Percentiles rank a stretch among this genome's conserved stretches.
phyloP scores from a whole-genome alignment of 2,888 invertebrate species.

The Muschampia plurimacula region DNA sequence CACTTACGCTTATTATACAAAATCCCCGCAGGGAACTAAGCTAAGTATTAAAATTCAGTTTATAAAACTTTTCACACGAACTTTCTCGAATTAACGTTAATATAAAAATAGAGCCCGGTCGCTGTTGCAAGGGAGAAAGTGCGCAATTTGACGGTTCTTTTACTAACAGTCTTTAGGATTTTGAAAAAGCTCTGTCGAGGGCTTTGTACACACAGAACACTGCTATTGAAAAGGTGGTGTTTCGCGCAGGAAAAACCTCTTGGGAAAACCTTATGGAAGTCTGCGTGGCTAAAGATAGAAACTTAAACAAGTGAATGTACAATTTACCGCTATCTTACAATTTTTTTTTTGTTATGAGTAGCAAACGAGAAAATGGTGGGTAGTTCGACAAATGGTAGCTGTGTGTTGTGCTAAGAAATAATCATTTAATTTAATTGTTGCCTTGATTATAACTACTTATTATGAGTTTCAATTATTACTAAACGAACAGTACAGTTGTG shows the following conservation, averaged over 20 bases:
- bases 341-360: too few species aligned
- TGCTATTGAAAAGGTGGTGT: constrained; percentile 25
- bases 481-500: too few species aligned
- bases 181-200: constrained; percentile 22
- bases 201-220: constrained; percentile 7
- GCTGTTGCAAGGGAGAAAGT: constrained; percentile 19
- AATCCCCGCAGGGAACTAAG: neutral
- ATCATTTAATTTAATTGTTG: too few species aligned
- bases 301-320: neutral
- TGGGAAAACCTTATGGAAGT: constrained; percentile 7
- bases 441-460: too few species aligned
- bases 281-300: neutral
- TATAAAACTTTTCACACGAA: constrained; percentile 25
- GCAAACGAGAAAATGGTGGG: too few species aligned
- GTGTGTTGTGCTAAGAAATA: too few species aligned
- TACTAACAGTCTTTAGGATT: constrained; percentile 20
- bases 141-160: constrained; percentile 23
- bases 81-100: constrained; percentile 26
- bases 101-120: constrained; percentile 25
- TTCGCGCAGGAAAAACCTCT: constrained; percentile 11
- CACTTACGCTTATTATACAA: constrained; percentile 23
- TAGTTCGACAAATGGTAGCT: too few species aligned
- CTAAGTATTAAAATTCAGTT: constrained; percentile 30
- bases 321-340: neutral
- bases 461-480: too few species aligned